Evolutionary conservation across 2,113 vertebrate species (phyloP).

Genomic region (Rhabdornis inornatus): DNA sequence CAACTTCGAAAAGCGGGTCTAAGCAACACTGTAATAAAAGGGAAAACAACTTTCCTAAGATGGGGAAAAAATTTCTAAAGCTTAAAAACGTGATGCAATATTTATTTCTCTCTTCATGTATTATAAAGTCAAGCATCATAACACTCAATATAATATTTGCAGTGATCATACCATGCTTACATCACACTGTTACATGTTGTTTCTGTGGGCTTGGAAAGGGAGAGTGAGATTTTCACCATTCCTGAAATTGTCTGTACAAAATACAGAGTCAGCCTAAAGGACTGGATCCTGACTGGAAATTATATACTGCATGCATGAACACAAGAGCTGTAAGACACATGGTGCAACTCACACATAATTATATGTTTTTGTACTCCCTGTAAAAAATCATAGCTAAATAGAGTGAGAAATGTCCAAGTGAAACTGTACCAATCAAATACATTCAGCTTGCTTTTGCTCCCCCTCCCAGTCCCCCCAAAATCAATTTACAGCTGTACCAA

Average conservation of each 20-base stretch:
- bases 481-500: conserved; percentile 18
- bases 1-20: neutral
- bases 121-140: neutral
- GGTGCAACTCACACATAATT: neutral
- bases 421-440: neutral
- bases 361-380: neutral
- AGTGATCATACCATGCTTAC: neutral
- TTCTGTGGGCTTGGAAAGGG: neutral
- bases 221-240: neutral
- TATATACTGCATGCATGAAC: neutral
- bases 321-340: neutral
- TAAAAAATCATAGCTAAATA: neutral
- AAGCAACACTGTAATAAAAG: neutral
- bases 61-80: neutral
- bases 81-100: neutral
- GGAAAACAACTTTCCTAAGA: neutral
- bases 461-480: neutral
- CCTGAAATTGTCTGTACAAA: neutral
- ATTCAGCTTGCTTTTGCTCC: neutral
- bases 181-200: neutral
- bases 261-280: neutral
- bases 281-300: neutral
- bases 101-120: neutral
- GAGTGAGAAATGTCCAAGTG: neutral
- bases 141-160: neutral